These are phyloP conservation scores for Ciconia maguari DNA, from an alignment of 2,113 vertebrate species.

Conservation along the genomic window DNA sequence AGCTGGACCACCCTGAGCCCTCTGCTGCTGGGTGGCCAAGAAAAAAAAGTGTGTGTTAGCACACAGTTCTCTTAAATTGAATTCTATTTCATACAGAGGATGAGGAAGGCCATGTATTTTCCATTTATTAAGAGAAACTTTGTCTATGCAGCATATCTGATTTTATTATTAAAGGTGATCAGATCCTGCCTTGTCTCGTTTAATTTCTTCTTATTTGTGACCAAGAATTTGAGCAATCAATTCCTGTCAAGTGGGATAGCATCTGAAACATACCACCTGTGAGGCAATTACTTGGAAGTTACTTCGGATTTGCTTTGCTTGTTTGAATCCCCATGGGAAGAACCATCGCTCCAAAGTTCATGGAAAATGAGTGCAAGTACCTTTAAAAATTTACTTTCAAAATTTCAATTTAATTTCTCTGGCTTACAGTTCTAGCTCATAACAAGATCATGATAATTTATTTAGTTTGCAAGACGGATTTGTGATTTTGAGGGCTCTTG, in stretches of 20 bases:
- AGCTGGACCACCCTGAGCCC: background rate
- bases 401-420: background rate
- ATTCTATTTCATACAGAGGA: background rate
- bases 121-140: background rate
- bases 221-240: background rate
- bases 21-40: background rate
- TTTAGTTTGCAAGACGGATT: background rate
- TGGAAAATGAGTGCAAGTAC: background rate
- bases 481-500: background rate
- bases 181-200: background rate
- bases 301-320: background rate
- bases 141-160: background rate
- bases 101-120: background rate
- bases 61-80: background rate
- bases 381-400: background rate
- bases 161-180: background rate
- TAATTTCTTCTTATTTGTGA: background rate
- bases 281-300: background rate
- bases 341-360: background rate
- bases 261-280: background rate
- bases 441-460: background rate
- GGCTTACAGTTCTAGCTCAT: background rate
- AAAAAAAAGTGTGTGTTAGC: background rate
- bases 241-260: background rate
- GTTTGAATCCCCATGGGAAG: background rate